Evolutionary conservation across 2,888 invertebrate genomes (phyloP), one percentile per base, ranked within the genome.

Genomic region (Adela reaumurella): DNA sequence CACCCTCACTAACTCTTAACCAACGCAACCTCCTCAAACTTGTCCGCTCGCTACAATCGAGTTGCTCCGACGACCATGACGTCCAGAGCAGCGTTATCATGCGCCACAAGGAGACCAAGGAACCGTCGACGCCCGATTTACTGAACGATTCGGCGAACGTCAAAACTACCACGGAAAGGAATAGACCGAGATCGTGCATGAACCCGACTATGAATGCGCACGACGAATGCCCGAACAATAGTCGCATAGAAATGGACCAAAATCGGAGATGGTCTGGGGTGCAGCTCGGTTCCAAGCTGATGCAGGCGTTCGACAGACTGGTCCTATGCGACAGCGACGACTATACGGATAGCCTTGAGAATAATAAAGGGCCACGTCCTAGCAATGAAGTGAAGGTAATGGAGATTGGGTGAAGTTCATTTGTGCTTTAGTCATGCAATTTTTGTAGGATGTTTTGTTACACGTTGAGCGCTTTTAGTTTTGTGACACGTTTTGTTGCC

Each of bases 231-330:
- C 76, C 72, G 18, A 74, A 70, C 43, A 74, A 80, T 53, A 82
- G 80, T 59, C 67, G 74, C 52, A 81, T 65, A 51, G 77, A 68
- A 59, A 64, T 64, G 62, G 71, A 66, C 57, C 68, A 56, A 20
- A 86, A 84, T 57, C 86, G 88, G 61, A 80, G 89, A 56, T 90
- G 90, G 88, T 88, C 88, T 43, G 86, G 86, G 35, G 84, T 88
- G 42, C 86, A 88, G 53, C 68, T 86, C 54, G 85, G 86, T 46
- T 85, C 88, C 0, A 88, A 88, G 59, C 71, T 89, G 57, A 87
- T 86, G 67, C 86, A 88, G 59, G 88, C 86, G 2, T 87, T 88
- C 57, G 89, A 89, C 62, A 81, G 86, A 58, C 70, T 89, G 24
- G 82, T 82, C 49, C 81, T 82, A 52, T 83, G 82, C 53, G 83